A percentile compares a stretch with the other conserved stretches of the same genome.
Conservation (phyloP, 2,888 invertebrate genomes). For the Mylabris sibirica region DNA sequence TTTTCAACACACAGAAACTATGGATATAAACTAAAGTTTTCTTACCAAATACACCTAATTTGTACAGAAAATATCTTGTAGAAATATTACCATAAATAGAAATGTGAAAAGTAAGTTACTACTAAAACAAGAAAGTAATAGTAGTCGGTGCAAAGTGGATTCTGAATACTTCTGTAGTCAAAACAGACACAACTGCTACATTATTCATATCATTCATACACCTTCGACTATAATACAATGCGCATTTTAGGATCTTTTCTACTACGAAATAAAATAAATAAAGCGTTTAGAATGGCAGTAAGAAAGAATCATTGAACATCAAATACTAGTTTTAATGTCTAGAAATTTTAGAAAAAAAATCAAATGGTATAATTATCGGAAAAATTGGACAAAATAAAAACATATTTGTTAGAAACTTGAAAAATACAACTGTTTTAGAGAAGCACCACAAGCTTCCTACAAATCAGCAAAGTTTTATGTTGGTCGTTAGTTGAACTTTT, state of each 20-base stretch:
- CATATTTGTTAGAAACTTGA: neutral
- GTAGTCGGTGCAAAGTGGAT: constrained; percentile 7
- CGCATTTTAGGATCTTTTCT: neutral
- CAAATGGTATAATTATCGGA: constrained; percentile 5
- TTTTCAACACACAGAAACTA: neutral
- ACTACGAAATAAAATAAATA: neutral
- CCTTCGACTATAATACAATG: neutral
- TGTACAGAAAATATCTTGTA: neutral
- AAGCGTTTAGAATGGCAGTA: neutral
- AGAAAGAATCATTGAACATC: neutral
- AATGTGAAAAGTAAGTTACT: neutral
- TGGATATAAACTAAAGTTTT: too few species aligned
- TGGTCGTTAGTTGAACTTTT: constrained; percentile 50
- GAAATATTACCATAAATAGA: constrained; percentile 1
- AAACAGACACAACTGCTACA: constrained; percentile 1
- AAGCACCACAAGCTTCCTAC: constrained; percentile 38
- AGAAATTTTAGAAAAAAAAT: too few species aligned
- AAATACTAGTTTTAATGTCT: too few species aligned
- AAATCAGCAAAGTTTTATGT: constrained; percentile 50
- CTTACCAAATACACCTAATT: neutral
- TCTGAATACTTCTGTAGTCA: constrained; percentile 1
- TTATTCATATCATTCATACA: constrained; percentile 9
- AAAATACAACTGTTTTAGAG: constrained; percentile 28
- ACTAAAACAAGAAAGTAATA: constrained; percentile 4
- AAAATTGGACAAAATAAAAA: neutral